Base-by-base conservation (phyloP, 2,113 vertebrate species). In the Epinephelus moara region DNA sequence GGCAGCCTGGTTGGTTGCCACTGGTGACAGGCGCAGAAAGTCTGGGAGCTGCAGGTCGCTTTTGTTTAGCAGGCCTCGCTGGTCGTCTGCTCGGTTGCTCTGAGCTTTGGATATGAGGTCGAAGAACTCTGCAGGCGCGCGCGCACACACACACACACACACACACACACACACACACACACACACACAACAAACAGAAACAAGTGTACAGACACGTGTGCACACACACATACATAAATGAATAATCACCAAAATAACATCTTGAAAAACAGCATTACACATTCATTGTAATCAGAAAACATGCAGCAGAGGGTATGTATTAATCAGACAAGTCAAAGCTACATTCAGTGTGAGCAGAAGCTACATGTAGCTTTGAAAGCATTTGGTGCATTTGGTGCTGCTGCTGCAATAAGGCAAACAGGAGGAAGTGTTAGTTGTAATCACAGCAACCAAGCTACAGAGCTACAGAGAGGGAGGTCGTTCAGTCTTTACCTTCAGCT, bases 21-120 rank as follows among this genome's bases (percentile, higher is more conserved):
- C 83, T 15, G 94, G 82, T 0, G 95, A 96, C 84, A 98, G 92
- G 57, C 97, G 97, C 87, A 99, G 96, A 83, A 99, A 99, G 84
- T 98, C 98, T 0, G 98, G 98, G 82, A 99, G 95, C 89, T 97
- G 93, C 82, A 99, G 96, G 93, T 99, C 96, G 72, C 97, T 98
- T 95, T 97, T 99, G 92, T 97, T 97, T 93, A 99, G 96, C 94
- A 99, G 95, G 95, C 98, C 98, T 90, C 98, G 97, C 93, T 99
- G 98, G 97, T 99, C 98, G 92, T 99, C 96, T 89, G 97, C 97
- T 96, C 98, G 94, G 96, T 96, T 98, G 96, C 97, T 97, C 96
- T 99, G 98, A 93, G 98, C 98, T 96, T 98, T 99, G 96, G 98
- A 98, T 95, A 99, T 97, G 95, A 99, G 97, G 95, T 99, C 96